Conservation (phyloP, 2,888 invertebrate species). For the Platypus cylindrus region DNA sequence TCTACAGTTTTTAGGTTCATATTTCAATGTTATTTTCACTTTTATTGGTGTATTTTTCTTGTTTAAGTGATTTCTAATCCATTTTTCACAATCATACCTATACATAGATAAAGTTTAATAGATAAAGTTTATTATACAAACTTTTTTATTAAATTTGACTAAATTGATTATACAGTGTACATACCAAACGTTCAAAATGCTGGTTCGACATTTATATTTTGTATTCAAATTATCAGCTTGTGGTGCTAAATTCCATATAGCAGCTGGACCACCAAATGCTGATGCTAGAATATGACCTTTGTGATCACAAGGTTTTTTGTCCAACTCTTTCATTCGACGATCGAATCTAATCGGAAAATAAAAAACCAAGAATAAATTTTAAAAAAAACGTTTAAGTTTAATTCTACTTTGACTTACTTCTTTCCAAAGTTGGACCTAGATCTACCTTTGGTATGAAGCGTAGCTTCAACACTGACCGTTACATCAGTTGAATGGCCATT, state of each 20-base stretch:
- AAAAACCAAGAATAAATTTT: neutral
- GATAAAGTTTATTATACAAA: too few species aligned
- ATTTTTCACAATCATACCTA: constrained; percentile 9
- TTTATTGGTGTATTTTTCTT: constrained; percentile 3
- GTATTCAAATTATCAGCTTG: constrained; percentile 9
- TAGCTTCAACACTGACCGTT: neutral
- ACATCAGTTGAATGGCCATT: constrained; percentile 2
- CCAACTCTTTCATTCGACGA: constrained; percentile 4
- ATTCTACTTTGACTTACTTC: neutral
- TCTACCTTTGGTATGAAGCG: constrained; percentile 1
- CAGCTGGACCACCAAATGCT: constrained; percentile 6
- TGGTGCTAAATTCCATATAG: constrained; percentile 8
- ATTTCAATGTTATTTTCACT: constrained; percentile 4
- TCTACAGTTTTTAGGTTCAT: constrained; percentile 4
- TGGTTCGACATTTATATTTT: constrained; percentile 2
- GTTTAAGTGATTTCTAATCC: too few species aligned
- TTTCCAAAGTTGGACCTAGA: constrained; percentile 3
- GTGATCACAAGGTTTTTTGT: constrained; percentile 4
- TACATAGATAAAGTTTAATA: neutral
- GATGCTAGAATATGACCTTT: constrained; percentile 10
- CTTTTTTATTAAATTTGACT: too few species aligned
- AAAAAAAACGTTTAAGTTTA: neutral
- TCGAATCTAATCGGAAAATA: constrained; percentile 2
- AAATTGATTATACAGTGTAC: neutral
- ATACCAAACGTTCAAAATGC: constrained; percentile 7